phyloP scores from a whole-genome alignment of 2,888 invertebrate genomes.

The Drosophila ustulata region DNA sequence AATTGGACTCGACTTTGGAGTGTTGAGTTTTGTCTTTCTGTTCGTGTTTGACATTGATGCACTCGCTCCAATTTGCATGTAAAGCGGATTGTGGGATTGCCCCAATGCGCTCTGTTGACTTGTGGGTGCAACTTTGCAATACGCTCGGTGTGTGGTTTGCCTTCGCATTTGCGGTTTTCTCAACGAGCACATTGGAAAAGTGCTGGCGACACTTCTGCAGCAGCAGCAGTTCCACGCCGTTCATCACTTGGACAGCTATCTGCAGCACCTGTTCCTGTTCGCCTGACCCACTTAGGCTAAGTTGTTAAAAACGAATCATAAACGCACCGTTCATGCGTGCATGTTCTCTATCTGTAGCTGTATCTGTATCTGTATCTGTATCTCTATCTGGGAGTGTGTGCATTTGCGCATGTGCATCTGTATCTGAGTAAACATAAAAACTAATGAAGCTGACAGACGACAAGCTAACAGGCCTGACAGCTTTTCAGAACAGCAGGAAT shows the following conservation, averaged over 20 bases:
- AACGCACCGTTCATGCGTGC: constrained; percentile 52
- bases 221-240: neutral
- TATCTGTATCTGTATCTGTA: constrained; percentile 24
- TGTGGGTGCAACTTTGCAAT: constrained; percentile 76
- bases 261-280: constrained; percentile 70
- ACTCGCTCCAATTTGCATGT: constrained; percentile 79
- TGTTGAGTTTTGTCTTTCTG: neutral
- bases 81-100: constrained; percentile 59
- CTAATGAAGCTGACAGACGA: constrained; percentile 67
- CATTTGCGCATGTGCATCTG: constrained; percentile 16
- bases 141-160: constrained; percentile 34
- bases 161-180: constrained; percentile 70
- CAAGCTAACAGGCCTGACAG: constrained; percentile 52
- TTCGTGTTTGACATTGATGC: constrained; percentile 75
- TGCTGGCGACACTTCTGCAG: constrained; percentile 12
- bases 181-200: constrained; percentile 22
- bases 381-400: constrained; percentile 16
- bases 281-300: constrained; percentile 71
- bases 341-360: constrained; percentile 14
- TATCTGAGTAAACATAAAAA: constrained; percentile 51
- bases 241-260: constrained; percentile 8
- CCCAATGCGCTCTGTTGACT: constrained; percentile 28
- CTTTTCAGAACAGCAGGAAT: constrained; percentile 64
- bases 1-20: constrained; percentile 17
- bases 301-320: constrained; percentile 62